Evolutionary conservation across 1,140 invertebrate genomes (phyloP).

Genomic region (Hypsibius dujardini): DNA sequence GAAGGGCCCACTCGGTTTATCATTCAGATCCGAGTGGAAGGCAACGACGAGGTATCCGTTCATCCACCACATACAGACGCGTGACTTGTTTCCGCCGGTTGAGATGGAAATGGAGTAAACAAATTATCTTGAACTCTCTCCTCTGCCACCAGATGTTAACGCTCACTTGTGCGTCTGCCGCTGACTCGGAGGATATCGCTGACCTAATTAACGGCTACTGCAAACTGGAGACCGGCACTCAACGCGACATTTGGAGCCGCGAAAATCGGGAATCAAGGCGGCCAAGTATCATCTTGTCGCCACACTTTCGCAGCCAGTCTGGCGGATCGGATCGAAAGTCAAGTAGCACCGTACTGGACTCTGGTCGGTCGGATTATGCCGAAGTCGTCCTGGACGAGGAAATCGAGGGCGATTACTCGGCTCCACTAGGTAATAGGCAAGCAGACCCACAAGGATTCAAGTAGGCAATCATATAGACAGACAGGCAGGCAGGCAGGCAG

Average conservation of each 20-base stretch:
- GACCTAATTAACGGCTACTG: constrained; percentile 94
- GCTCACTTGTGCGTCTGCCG: constrained; percentile 66
- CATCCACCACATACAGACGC: no score
- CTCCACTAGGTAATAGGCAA: constrained; percentile 79
- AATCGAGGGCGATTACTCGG: constrained; percentile 42
- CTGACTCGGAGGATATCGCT: constrained; percentile 77
- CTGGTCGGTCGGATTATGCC: constrained; percentile 52
- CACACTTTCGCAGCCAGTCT: constrained; percentile 25
- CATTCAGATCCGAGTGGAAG: constrained; percentile 65
- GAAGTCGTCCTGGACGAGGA: constrained; percentile 85
- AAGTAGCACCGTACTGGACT: constrained; percentile 4
- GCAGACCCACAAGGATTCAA: no score
- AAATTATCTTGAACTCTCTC: no score
- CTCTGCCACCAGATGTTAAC: constrained; percentile 61
- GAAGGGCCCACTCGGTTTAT: constrained; percentile 51
- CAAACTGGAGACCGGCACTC: constrained; percentile 53
- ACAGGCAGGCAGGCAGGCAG: no score
- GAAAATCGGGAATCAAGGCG: constrained; percentile 33
- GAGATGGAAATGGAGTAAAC: no score
- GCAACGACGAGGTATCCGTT: constrained; percentile 58
- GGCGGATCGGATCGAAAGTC: constrained; percentile 4
- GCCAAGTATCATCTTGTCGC: constrained; percentile 17
- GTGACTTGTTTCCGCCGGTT: no score
- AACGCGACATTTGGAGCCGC: constrained; percentile 64
- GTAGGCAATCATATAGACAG: no score